Conservation (phyloP, 37 sponge, comb jelly and placozoan genomes). For the Amphimedon queenslandica region DNA sequence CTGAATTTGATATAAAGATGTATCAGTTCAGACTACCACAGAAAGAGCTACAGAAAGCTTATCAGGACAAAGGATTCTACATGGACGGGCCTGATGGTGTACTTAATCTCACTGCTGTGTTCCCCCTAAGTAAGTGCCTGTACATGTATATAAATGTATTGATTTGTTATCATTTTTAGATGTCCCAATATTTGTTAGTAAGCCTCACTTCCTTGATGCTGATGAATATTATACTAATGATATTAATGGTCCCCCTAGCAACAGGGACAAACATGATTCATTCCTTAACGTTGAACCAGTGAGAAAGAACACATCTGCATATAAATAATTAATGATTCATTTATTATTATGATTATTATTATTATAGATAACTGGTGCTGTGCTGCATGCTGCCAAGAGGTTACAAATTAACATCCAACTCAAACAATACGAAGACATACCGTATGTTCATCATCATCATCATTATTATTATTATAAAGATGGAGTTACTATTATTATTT, state of each 20-base stretch:
- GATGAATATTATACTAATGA: conserved; percentile 37
- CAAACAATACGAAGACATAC: neutral
- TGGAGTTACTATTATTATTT: neutral
- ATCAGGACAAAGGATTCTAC: conserved; percentile 61
- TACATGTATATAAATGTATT: conserved; percentile 1
- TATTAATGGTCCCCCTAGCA: conserved; percentile 48
- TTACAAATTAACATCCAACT: conserved; percentile 73
- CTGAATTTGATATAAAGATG: conserved; percentile 37
- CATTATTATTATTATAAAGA: neutral
- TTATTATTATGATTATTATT: no score
- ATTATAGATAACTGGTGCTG: conserved; percentile 49
- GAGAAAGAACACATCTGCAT: conserved; percentile 25
- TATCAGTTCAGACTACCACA: conserved; percentile 50
- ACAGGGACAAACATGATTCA: conserved; percentile 52
- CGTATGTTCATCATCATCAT: neutral
- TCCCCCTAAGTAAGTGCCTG: conserved; percentile 31
- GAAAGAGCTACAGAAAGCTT: conserved; percentile 62
- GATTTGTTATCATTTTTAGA: conserved; percentile 7
- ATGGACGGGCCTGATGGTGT: conserved; percentile 66
- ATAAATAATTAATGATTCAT: no score
- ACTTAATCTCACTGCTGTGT: conserved; percentile 75
- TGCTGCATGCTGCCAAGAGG: conserved; percentile 65
- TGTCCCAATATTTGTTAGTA: conserved; percentile 81
- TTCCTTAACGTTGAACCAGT: conserved; percentile 77
- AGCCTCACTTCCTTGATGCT: conserved; percentile 88